phyloP scores from a whole-genome alignment of 2,888 invertebrate species.

The Pseudoips prasinana region DNA sequence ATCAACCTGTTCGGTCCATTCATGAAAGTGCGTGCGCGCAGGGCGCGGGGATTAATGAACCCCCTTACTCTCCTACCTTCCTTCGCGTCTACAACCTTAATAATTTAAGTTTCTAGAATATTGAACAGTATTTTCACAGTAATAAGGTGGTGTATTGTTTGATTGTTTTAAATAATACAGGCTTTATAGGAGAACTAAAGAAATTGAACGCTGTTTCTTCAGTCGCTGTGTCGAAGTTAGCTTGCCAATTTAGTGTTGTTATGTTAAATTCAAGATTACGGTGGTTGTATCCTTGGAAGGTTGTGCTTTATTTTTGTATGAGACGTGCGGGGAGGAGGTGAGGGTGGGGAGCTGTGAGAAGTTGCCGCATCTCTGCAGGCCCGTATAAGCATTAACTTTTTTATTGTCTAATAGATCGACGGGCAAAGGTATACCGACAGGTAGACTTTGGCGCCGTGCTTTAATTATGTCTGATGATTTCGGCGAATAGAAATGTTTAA shows the following conservation, averaged over 20 bases:
- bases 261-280: slow-evolving; percentile 66
- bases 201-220: slow-evolving; percentile 38
- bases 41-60: slow-evolving; percentile 82
- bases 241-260: slow-evolving; percentile 33
- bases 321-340: slow-evolving; percentile 38
- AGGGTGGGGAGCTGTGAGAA: slow-evolving; percentile 68
- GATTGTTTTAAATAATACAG: slow-evolving; percentile 7
- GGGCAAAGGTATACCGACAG: slow-evolving; percentile 74
- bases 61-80: slow-evolving; percentile 60
- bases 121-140: slow-evolving; percentile 33
- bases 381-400: slow-evolving; percentile 73
- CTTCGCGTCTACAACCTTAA: slow-evolving; percentile 57
- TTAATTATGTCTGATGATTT: slow-evolving; percentile 71
- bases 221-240: slow-evolving; percentile 41
- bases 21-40: slow-evolving; percentile 82
- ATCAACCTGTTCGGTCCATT: slow-evolving; percentile 81
- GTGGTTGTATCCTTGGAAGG: slow-evolving; percentile 80
- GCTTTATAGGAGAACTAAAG: slow-evolving; percentile 2
- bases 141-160: slow-evolving; percentile 35
- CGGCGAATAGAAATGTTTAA: slow-evolving; percentile 55
- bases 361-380: slow-evolving; percentile 63
- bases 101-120: slow-evolving; percentile 25
- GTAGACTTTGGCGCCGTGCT: slow-evolving; percentile 74
- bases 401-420: slow-evolving; percentile 76
- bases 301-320: slow-evolving; percentile 74